These are phyloP conservation scores for Micrasema longulum DNA, from an alignment of 1,140 invertebrate genomes.

Conservation along the genomic window DNA sequence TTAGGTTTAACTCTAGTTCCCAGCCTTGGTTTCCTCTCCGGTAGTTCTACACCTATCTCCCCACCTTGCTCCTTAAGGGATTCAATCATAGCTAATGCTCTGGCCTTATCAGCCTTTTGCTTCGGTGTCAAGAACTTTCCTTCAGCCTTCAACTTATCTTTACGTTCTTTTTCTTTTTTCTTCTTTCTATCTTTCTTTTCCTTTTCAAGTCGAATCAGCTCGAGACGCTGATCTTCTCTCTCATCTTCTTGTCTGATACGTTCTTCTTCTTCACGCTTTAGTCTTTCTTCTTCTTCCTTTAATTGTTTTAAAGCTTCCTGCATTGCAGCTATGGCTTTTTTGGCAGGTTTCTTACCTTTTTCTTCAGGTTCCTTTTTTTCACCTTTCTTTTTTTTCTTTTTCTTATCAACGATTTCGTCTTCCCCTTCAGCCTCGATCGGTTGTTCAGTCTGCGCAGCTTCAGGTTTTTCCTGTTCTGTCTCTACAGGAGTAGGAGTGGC, in stretches of 20 bases:
- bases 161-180: constrained; percentile 94
- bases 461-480: constrained; percentile 55
- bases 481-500: constrained; percentile 55
- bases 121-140: constrained; percentile 93
- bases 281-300: constrained; percentile 90
- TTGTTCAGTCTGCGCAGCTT: constrained; percentile 56
- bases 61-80: constrained; percentile 87
- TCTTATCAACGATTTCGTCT: constrained; percentile 63
- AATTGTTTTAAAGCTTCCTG: constrained; percentile 88
- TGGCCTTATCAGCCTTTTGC: constrained; percentile 89
- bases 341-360: constrained; percentile 76
- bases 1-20: constrained; percentile 80
- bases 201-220: constrained; percentile 83
- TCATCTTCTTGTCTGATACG: constrained; percentile 79
- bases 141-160: constrained; percentile 92
- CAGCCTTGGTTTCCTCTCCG: constrained; percentile 75
- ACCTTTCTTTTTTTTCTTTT: constrained; percentile 71
- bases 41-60: constrained; percentile 66
- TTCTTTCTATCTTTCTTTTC: constrained; percentile 93
- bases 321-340: constrained; percentile 87
- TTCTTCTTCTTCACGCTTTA: constrained; percentile 85
- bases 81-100: constrained; percentile 89
- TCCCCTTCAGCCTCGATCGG: constrained; percentile 60
- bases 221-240: constrained; percentile 77
- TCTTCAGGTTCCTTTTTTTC: constrained; percentile 64